Percentiles rank a stretch among this genome's conserved stretches.
Evolutionary conservation across 2,888 invertebrate species (phyloP).

Genomic region (Invenusta paracnida): DNA sequence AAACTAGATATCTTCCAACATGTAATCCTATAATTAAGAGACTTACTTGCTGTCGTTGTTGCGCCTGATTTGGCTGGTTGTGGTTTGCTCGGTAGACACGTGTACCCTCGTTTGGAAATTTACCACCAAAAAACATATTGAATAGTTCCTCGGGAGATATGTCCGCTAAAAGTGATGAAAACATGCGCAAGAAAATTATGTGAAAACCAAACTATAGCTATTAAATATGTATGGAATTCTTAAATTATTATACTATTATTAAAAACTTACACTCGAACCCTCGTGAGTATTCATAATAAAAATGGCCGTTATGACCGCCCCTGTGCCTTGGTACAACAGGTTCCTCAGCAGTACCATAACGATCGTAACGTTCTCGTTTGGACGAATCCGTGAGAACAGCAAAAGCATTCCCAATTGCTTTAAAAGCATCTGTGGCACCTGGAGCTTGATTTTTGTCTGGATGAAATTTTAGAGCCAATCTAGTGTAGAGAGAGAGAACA

Average conservation of each 20-base stretch:
- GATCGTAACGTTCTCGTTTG: constrained; percentile 86
- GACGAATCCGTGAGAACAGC: constrained; percentile 83
- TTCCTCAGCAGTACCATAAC: constrained; percentile 76
- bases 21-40: too few species aligned
- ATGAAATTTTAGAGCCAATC: constrained; percentile 80
- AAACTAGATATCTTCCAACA: too few species aligned
- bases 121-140: constrained; percentile 94
- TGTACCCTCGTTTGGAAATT: not conserved
- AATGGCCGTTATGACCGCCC: not conserved
- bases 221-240: too few species aligned
- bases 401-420: constrained; percentile 89
- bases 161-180: constrained; percentile 64
- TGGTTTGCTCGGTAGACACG: not conserved
- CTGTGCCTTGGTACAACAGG: not conserved
- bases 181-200: too few species aligned
- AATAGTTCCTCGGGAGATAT: constrained; percentile 94
- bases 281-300: not conserved
- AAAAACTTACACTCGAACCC: not conserved
- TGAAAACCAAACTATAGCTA: too few species aligned
- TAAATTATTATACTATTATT: too few species aligned
- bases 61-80: not conserved
- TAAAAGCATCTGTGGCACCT: constrained; percentile 90
- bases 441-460: constrained; percentile 97
- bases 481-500: too few species aligned
- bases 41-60: not conserved